Base-by-base conservation (phyloP, 2,888 invertebrate genomes). In the Diachrysia chrysitis region DNA sequence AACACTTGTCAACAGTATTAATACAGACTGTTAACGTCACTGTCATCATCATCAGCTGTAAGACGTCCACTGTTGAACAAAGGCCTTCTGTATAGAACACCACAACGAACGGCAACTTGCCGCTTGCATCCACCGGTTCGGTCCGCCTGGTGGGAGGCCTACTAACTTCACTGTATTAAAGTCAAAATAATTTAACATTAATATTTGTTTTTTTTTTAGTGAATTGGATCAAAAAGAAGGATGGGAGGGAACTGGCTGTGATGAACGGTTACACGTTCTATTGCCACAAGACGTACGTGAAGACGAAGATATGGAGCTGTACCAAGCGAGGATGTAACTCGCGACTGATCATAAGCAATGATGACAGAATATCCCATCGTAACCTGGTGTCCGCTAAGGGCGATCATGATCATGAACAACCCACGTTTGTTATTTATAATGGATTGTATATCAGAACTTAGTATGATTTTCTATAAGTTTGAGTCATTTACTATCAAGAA, bases 231-330 rank as follows among this genome's bases (percentile, higher is more conserved):
- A 25, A 29, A 7, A 83, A 79, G 17, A n/a, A 16, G 3, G 59
- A 58, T 32, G 81, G 78, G 0, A 79, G 69, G 53, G 46, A 51
- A 19, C 25, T 82, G 7, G 82, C 78, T 2, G 23, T 85, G 1
- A 17, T 75, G 7, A 65, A 78, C n/a, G 79, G 79, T 6, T 82
- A 63, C 59, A 71, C 74, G 1, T 81, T 75, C 56, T 81, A 79
- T 48, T 60, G 62, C 19, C 56, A 66, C 10, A 48, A 48, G 17
- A 46, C 19, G 6, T 14, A 48, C 12, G 0, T 17, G n/a, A 56
- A 57, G 23, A 57, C 63, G 0, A 48, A 21, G 19, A 48, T 21
- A 21, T 63, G 63, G 63, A 56, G 56, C 12, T 63, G 63, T 14
- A 63, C 56, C 6, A 48, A 48, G n/a, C 32, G 56, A 32, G 32